Conservation (phyloP, 2,888 invertebrate species). For the Zaprionus lineosus region DNA sequence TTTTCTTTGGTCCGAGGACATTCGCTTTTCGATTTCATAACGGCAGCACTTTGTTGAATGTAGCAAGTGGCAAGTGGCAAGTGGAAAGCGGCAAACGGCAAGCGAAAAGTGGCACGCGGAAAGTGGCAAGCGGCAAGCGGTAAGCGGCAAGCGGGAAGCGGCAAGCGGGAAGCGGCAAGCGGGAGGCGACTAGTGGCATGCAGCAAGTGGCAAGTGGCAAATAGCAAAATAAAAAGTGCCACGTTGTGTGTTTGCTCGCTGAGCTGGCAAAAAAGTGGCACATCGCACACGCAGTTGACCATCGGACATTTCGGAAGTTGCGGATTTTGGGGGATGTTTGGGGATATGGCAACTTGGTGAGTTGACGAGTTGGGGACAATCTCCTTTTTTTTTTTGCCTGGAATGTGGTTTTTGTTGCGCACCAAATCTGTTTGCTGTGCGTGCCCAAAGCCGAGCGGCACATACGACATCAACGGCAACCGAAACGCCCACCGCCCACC, state of each 20-base stretch:
- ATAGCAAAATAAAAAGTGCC: constrained; percentile 48
- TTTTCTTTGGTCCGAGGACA: constrained; percentile 22
- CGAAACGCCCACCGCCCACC: background rate
- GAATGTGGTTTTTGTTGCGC: background rate
- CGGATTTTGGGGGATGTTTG: too few relatives aligned
- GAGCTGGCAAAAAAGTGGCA: constrained; percentile 56
- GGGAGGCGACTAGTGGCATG: constrained; percentile 24
- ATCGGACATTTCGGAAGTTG: constrained; percentile 50
- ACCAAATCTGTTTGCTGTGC: constrained; percentile 47
- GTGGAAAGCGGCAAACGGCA: background rate
- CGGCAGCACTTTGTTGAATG: constrained; percentile 57
- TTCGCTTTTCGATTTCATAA: constrained; percentile 47
- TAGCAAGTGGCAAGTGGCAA: constrained; percentile 31
- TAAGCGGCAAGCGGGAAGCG: constrained; percentile 34
- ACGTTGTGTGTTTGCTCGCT: constrained; percentile 65
- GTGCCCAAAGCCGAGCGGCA: constrained; percentile 49
- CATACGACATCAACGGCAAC: constrained; percentile 11
- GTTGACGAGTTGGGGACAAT: too few relatives aligned
- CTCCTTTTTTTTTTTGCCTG: background rate
- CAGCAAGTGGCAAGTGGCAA: background rate
- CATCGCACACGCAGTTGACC: constrained; percentile 52
- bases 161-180: constrained; percentile 15
- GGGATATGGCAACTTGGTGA: too few relatives aligned
- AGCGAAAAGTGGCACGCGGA: constrained; percentile 28
- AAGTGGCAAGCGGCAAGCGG: background rate